Evolutionary conservation across 2,113 vertebrate species (phyloP).

Genomic region (Eubucco bourcierii): DNA sequence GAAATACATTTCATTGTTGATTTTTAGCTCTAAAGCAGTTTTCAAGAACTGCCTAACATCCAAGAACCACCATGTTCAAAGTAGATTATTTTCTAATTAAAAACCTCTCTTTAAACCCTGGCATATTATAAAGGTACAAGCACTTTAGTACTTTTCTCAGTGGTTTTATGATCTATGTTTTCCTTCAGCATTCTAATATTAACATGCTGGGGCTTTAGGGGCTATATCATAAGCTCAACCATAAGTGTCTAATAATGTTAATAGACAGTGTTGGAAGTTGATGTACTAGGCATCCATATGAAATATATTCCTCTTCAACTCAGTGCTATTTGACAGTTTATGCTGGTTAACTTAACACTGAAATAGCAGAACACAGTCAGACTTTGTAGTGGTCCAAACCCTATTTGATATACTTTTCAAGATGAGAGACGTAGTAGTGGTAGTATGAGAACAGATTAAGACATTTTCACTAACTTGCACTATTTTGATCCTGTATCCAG

Average conservation of each 20-base stretch:
- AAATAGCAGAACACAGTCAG: neutral
- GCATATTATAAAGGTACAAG: slow-evolving; percentile 14
- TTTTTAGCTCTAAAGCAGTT: slow-evolving; percentile 46
- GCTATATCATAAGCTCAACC: neutral
- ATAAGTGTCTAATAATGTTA: slow-evolving; percentile 7
- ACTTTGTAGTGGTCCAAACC: neutral
- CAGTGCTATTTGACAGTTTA: neutral
- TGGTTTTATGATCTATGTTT: slow-evolving; percentile 9
- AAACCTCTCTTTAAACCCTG: slow-evolving; percentile 45
- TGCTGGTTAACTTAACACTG: neutral
- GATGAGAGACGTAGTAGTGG: slow-evolving; percentile 1
- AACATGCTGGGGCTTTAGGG: neutral
- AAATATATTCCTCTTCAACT: slow-evolving; percentile 28
- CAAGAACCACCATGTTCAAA: slow-evolving; percentile 8
- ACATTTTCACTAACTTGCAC: slow-evolving; percentile 29
- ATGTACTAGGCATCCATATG: neutral
- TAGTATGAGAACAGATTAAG: slow-evolving; percentile 25
- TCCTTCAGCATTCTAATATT: slow-evolving; percentile 10
- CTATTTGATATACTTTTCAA: neutral
- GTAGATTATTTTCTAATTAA: slow-evolving; percentile 54
- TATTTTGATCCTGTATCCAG: slow-evolving; percentile 5
- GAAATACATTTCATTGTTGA: slow-evolving; percentile 51
- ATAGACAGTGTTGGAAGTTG: neutral
- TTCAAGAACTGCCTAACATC: slow-evolving; percentile 34
- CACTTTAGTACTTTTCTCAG: slow-evolving; percentile 30